Evolutionary conservation across 2,113 vertebrate genomes (phyloP).

Genomic region (Syngnathus typhle): DNA sequence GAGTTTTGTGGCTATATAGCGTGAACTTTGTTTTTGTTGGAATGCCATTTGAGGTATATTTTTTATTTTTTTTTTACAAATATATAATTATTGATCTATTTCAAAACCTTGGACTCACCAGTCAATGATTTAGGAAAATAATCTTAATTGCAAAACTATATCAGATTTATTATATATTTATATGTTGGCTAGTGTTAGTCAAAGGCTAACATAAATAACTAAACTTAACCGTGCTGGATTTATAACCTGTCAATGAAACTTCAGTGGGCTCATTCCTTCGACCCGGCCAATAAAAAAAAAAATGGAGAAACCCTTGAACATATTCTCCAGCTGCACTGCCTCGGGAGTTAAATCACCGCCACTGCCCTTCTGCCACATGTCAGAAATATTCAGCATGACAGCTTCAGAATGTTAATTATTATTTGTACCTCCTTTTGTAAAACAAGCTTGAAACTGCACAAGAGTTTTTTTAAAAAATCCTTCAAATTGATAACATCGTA

Average conservation of each 20-base stretch:
- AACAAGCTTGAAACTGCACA: neutral
- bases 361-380: slow-evolving; percentile 8
- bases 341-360: slow-evolving; percentile 10
- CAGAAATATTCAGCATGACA: neutral
- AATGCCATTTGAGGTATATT: slow-evolving; percentile 19
- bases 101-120: neutral
- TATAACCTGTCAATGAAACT: slow-evolving; percentile 18
- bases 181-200: too few species aligned
- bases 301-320: slow-evolving; percentile 31
- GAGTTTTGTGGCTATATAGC: slow-evolving; percentile 23
- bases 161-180: too few species aligned
- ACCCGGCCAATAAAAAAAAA: slow-evolving; percentile 47
- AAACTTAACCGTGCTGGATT: neutral
- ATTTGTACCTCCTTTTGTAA: slow-evolving; percentile 2
- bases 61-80: slow-evolving; percentile 13
- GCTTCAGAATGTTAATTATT: neutral
- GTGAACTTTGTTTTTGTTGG: slow-evolving; percentile 2
- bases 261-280: slow-evolving; percentile 20
- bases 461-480: neutral
- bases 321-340: slow-evolving; percentile 20
- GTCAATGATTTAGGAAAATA: neutral
- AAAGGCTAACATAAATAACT: neutral
- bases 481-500: neutral
- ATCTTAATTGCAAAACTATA: too few species aligned
- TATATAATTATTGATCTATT: slow-evolving; percentile 26